Conservation (phyloP, 2,113 vertebrate genomes). For the Mixornis gularis region DNA sequence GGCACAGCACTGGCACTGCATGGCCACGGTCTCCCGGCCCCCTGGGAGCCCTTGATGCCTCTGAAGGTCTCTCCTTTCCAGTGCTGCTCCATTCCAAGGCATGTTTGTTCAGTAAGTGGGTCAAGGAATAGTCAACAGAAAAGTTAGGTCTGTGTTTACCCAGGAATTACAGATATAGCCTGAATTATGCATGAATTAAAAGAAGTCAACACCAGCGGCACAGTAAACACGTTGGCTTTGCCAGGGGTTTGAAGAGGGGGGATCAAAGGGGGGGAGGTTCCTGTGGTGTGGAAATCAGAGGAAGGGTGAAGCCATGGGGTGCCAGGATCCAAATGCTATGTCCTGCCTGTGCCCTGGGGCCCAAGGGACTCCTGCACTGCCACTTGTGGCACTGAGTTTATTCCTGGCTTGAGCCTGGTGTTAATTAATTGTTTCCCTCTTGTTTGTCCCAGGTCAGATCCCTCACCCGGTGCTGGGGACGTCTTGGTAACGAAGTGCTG, state of each 20-base stretch:
- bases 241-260: background rate
- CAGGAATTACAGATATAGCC: background rate
- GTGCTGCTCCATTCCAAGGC: background rate
- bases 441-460: background rate
- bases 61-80: background rate
- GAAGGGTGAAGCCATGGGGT: accelerated
- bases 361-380: background rate
- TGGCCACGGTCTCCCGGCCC: accelerated
- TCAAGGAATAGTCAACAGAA: conserved; percentile 44
- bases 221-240: background rate
- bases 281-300: accelerated
- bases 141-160: conserved; percentile 26
- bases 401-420: background rate
- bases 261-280: no score
- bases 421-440: background rate
- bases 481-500: background rate
- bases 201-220: background rate
- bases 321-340: background rate
- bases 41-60: background rate
- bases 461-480: background rate
- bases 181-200: conserved; percentile 54
- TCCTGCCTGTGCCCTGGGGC: background rate
- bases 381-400: background rate
- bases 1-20: background rate
- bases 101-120: conserved; percentile 37